phyloP scores from a whole-genome alignment of 2,888 invertebrate species.

The Coenonympha glycerion region DNA sequence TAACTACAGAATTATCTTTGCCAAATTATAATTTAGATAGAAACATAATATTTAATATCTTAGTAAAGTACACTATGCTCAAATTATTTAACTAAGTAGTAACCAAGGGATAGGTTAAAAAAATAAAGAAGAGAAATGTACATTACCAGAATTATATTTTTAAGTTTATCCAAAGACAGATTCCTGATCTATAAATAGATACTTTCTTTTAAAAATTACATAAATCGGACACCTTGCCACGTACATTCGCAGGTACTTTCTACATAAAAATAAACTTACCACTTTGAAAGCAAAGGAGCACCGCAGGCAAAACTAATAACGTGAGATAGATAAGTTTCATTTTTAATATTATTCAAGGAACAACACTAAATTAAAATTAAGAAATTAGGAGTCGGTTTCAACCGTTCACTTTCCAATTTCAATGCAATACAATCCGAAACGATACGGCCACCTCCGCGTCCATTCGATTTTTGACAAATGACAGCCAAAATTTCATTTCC shows the following conservation, averaged over 20 bases:
- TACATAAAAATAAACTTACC: constrained; percentile 75
- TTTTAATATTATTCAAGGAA: constrained; percentile 43
- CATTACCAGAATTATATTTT: not conserved
- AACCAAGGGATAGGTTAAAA: not conserved
- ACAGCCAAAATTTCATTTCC: constrained; percentile 63
- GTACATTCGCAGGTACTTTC: constrained; percentile 44
- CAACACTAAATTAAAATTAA: constrained; percentile 40
- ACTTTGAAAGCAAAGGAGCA: constrained; percentile 81
- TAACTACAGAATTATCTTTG: no score
- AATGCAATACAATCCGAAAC: constrained; percentile 35
- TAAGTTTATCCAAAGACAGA: not conserved
- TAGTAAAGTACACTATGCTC: no score
- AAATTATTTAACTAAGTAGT: no score
- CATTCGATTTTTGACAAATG: constrained; percentile 32
- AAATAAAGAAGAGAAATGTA: not conserved
- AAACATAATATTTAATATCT: no score
- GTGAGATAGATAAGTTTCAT: constrained; percentile 82
- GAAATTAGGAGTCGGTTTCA: constrained; percentile 46
- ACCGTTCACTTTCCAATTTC: constrained; percentile 57
- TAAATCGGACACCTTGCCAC: constrained; percentile 54
- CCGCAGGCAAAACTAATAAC: constrained; percentile 81
- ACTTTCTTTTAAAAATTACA: constrained; percentile 49
- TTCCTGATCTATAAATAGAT: constrained; percentile 18
- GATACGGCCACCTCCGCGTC: constrained; percentile 51
- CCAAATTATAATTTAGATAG: no score